phyloP scores from a whole-genome alignment of 1,140 invertebrate species.

The Bicyclus anynana region DNA sequence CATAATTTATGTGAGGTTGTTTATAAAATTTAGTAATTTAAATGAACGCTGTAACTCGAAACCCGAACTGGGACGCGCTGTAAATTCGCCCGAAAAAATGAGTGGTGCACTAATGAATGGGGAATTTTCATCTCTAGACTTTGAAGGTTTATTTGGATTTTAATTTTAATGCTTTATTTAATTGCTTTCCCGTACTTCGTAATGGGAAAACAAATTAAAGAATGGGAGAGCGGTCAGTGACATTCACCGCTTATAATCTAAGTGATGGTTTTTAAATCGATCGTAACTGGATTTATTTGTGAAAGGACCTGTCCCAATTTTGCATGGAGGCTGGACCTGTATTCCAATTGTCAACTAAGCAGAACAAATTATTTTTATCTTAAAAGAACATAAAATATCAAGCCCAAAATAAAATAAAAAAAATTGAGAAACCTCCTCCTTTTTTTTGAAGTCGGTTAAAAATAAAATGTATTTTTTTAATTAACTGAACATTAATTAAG shows the following conservation, averaged over 20 bases:
- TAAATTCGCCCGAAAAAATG: slow-evolving; percentile 21
- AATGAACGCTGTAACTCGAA: not conserved
- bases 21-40: not conserved
- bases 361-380: too few relatives aligned
- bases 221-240: not conserved
- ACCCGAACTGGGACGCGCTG: slow-evolving; percentile 1
- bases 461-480: too few relatives aligned
- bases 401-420: too few relatives aligned
- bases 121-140: slow-evolving; percentile 15
- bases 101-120: slow-evolving; percentile 21
- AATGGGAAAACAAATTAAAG: not conserved
- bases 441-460: too few relatives aligned
- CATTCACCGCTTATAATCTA: not conserved
- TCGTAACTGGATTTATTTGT: not conserved
- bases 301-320: not conserved
- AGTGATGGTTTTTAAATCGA: not conserved
- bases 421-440: too few relatives aligned
- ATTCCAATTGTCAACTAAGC: too few relatives aligned
- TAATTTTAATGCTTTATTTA: slow-evolving; percentile 19
- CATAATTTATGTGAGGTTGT: not conserved
- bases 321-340: too few relatives aligned
- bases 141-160: slow-evolving; percentile 13
- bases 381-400: too few relatives aligned
- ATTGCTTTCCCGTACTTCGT: slow-evolving; percentile 15
- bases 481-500: too few relatives aligned